phyloP scores from a whole-genome alignment of 2,113 vertebrate genomes.

The Scophthalmus maximus region DNA sequence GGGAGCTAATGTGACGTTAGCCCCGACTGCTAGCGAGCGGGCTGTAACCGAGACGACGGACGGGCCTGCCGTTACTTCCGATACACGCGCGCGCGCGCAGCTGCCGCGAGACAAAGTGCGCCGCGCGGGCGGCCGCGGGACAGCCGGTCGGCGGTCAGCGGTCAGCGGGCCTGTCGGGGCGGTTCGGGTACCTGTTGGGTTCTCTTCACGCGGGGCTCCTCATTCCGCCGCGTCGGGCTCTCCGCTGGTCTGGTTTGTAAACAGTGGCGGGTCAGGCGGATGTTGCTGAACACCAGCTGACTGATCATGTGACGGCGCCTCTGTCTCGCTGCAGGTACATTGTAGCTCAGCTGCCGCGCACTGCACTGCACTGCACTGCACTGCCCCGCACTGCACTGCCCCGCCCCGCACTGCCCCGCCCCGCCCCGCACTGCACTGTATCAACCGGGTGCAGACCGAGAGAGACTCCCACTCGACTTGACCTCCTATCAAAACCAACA shows the following conservation, averaged over 20 bases:
- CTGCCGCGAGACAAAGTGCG: background rate
- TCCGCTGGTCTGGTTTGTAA: conserved; percentile 72
- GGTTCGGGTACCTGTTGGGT: conserved; percentile 53
- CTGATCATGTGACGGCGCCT: conserved; percentile 65
- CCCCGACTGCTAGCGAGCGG: conserved; percentile 35
- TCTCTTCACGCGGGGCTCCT: conserved; percentile 62
- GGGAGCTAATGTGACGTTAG: conserved; percentile 29
- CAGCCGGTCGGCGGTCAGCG: too few relatives aligned
- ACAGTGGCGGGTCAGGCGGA: conserved; percentile 72
- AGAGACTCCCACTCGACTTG: too few relatives aligned
- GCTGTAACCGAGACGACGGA: too few relatives aligned
- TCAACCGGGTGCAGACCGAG: too few relatives aligned
- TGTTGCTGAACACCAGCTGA: conserved; percentile 73
- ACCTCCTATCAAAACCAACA: too few relatives aligned
- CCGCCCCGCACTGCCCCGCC: too few relatives aligned
- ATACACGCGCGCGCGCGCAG: conserved; percentile 2
- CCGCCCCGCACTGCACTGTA: too few relatives aligned
- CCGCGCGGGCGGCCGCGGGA: too few relatives aligned
- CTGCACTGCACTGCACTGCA: background rate
- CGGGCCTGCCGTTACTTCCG: conserved; percentile 64
- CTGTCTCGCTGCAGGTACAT: conserved; percentile 26
- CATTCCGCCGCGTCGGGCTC: conserved; percentile 54
- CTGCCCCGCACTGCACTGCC: too few relatives aligned
- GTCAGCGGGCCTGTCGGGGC: background rate
- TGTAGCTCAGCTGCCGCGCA: background rate